Evolutionary conservation across 1,140 invertebrate genomes (phyloP), one percentile per base, ranked within the genome.

Genomic region (Heliconius melpomene): DNA sequence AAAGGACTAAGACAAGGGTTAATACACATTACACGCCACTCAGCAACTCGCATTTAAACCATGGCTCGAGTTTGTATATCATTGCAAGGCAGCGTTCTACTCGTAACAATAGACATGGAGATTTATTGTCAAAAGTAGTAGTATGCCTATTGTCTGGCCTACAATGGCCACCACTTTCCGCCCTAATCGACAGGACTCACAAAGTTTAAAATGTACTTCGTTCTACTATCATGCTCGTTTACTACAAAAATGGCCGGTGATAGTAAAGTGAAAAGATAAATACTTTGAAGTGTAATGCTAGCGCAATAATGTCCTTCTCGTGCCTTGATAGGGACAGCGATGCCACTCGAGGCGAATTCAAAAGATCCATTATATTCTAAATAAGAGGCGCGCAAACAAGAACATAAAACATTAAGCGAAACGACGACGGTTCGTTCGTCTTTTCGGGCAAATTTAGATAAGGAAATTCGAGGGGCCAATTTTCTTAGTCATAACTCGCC

Each of bases 381-480:
- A 72, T 72, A 75, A 77, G 66, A 79, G 70, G 54, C 38, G 40
- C 11, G 40, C 74, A 83, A 83, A 83, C 82, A 78, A 83, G 54
- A 80, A 50, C 72, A 82, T 82, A 80, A 83, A 83, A 78, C 82
- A 83, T 80, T 79, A 54, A 76, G 74, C 60, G 16, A 74, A 70
- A 60, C 29, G n/a, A 60, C 29, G n/a, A 18, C 57, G 36, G 57
- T 50, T 75, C 26, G 8, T 8, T 76, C 75, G 60, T 70, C 74
- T 52, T 74, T 76, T 73, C 38, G 66, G 60, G 23, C 36, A 54
- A 38, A 70, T 78, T 72, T 20, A 70, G 79, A 79, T 79, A 79
- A 79, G 79, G 70, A 76, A 76, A 72, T 72, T 76, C 52, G 66
- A 76, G 60, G 52, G 79, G 7, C 66, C 74, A 73, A 57, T 75